These are phyloP conservation scores for Hyperoplus lanceolatus DNA, from an alignment of 2,797 vertebrate species.

Conservation along the genomic window DNA sequence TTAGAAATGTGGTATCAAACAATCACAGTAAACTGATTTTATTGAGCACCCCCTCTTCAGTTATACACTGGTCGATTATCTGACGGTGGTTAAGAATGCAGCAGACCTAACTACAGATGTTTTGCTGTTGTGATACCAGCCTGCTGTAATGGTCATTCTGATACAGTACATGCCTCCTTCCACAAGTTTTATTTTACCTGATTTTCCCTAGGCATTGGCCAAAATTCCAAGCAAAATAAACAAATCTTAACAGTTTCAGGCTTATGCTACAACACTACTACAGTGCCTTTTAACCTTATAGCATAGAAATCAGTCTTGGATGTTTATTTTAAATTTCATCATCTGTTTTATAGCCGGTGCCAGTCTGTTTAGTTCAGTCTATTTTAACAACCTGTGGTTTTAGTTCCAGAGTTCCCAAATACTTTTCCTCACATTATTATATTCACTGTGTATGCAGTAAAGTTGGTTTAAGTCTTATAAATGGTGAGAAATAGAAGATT, in stretches of 20 bases:
- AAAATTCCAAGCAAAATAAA: conserved; percentile 65
- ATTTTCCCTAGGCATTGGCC: conserved; percentile 44
- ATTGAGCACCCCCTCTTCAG: conserved; percentile 42
- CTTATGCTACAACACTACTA: conserved; percentile 52
- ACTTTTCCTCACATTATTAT: conserved; percentile 37
- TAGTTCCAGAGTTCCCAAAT: conserved; percentile 43
- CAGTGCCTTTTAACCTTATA: conserved; percentile 78
- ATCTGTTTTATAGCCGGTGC: conserved; percentile 42
- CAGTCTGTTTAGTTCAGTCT: conserved; percentile 44
- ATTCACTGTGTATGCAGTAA: conserved; percentile 50
- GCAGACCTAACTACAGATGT: conserved; percentile 38
- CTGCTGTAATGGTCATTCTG: conserved; percentile 84
- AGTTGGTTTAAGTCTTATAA: conserved; percentile 48
- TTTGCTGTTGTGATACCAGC: conserved; percentile 72
- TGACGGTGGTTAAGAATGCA: conserved; percentile 47
- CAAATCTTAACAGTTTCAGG: conserved; percentile 38
- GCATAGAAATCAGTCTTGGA: conserved; percentile 44
- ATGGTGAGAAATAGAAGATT: conserved; percentile 28
- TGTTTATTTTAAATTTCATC: conserved; percentile 52
- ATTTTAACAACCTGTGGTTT: conserved; percentile 36
- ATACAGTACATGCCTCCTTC: conserved; percentile 38
- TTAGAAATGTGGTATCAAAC: conserved; percentile 65
- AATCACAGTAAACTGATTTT: conserved; percentile 54
- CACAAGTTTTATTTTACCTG: conserved; percentile 25
- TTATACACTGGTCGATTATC: conserved; percentile 60